A percentile compares a stretch with the other conserved stretches of the same genome.
phyloP scores from a whole-genome alignment of 2,113 vertebrate genomes.

The Anser brachyrhynchus region DNA sequence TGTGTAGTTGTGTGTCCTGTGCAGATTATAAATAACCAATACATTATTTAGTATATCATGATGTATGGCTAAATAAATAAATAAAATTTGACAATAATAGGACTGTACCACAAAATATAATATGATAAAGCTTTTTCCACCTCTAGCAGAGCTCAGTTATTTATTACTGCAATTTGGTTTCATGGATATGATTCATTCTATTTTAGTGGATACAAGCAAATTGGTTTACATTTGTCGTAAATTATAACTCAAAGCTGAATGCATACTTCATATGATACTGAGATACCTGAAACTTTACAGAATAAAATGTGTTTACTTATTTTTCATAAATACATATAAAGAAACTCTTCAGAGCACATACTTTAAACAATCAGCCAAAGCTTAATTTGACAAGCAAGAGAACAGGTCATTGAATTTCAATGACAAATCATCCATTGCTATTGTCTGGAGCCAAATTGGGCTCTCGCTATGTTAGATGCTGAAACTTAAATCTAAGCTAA shows the following conservation, averaged over 20 bases:
- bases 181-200: slow-evolving; percentile 46
- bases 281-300: background rate
- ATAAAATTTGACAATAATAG: background rate
- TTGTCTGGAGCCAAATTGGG: background rate
- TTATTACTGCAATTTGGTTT: slow-evolving; percentile 61
- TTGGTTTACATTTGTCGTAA: slow-evolving; percentile 42
- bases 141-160: slow-evolving; percentile 52
- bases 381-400: background rate
- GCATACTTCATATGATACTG: background rate
- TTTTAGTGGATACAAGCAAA: slow-evolving; percentile 40
- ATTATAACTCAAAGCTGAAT: slow-evolving; percentile 34
- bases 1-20: background rate
- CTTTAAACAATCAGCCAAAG: background rate
- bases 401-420: background rate
- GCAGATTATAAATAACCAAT: background rate
- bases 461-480: background rate
- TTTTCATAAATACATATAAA: background rate
- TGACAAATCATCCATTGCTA: background rate
- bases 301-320: background rate
- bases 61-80: slow-evolving; percentile 23
- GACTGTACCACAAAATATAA: background rate
- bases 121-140: slow-evolving; percentile 28
- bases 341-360: background rate
- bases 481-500: background rate
- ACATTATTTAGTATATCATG: background rate